These are phyloP conservation scores for Tragelaphus scriptus DNA, from an alignment of 2,113 vertebrate species.

Conservation along the genomic window DNA sequence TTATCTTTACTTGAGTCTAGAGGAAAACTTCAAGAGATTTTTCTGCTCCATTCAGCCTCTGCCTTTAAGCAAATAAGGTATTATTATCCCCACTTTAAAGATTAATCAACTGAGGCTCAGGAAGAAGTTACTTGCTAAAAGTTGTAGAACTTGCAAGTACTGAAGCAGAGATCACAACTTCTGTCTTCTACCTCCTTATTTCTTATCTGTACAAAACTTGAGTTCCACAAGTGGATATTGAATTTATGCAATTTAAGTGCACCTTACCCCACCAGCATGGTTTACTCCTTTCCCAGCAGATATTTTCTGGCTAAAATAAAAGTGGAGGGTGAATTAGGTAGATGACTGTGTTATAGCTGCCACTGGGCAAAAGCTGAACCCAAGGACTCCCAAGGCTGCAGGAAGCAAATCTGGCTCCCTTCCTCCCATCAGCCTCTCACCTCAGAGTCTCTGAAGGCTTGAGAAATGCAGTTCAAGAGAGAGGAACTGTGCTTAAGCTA, in stretches of 20 bases:
- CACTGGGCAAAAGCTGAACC: not conserved
- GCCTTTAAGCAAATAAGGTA: constrained; percentile 14
- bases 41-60: not conserved
- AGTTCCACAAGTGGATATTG: constrained; percentile 4
- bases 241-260: not conserved
- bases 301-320: constrained; percentile 21
- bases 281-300: constrained; percentile 43
- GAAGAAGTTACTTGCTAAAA: not conserved
- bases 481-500: not conserved
- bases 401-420: not conserved
- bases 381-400: not conserved
- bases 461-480: not conserved
- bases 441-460: not conserved
- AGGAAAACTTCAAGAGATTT: not conserved
- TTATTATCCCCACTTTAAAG: constrained; percentile 45
- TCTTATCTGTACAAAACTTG: not conserved
- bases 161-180: constrained; percentile 6
- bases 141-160: not conserved
- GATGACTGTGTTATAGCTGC: not conserved
- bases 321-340: not conserved
- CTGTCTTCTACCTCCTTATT: not conserved
- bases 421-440: not conserved
- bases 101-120: not conserved
- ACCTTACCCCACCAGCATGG: not conserved
- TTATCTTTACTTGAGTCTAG: constrained; percentile 8